These are phyloP conservation scores for Stegodyphus dumicola DNA, from an alignment of 1,140 invertebrate species.

Conservation along the genomic window DNA sequence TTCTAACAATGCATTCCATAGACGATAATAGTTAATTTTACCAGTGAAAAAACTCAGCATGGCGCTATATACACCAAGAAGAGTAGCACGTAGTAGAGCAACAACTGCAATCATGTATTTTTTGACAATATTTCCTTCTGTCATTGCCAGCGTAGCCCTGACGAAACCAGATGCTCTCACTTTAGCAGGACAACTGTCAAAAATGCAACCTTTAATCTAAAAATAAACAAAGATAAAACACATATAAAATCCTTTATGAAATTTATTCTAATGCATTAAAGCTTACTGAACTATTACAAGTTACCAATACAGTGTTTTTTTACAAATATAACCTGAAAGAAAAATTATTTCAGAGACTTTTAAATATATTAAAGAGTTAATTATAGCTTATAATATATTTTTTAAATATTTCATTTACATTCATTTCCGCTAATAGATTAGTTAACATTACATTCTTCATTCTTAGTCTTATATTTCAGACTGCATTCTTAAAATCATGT, in stretches of 20 bases:
- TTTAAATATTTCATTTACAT: too few relatives aligned
- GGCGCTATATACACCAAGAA: slow-evolving; percentile 62
- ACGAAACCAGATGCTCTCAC: slow-evolving; percentile 73
- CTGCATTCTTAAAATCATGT: too few relatives aligned
- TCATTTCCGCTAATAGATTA: too few relatives aligned
- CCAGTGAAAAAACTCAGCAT: slow-evolving; percentile 62
- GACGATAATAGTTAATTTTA: slow-evolving; percentile 36
- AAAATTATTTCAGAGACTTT: too few relatives aligned
- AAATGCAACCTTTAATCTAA: slow-evolving; percentile 78
- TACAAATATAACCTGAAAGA: too few relatives aligned
- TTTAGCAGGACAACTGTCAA: slow-evolving; percentile 80
- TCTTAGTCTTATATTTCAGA: too few relatives aligned
- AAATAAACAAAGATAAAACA: slow-evolving; percentile 8
- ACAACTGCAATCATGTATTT: slow-evolving; percentile 62
- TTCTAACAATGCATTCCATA: slow-evolving; percentile 67
- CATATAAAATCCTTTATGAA: background rate
- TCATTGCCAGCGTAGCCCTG: slow-evolving; percentile 74
- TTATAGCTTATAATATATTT: too few relatives aligned
- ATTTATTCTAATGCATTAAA: background rate
- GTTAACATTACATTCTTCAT: too few relatives aligned
- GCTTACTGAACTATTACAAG: too few relatives aligned
- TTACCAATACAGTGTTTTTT: too few relatives aligned
- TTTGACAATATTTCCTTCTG: slow-evolving; percentile 61
- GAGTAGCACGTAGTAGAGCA: slow-evolving; percentile 62
- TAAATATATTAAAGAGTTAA: too few relatives aligned